Conservation (phyloP, 2,113 vertebrate genomes). For the Odocoileus hemionus region DNA sequence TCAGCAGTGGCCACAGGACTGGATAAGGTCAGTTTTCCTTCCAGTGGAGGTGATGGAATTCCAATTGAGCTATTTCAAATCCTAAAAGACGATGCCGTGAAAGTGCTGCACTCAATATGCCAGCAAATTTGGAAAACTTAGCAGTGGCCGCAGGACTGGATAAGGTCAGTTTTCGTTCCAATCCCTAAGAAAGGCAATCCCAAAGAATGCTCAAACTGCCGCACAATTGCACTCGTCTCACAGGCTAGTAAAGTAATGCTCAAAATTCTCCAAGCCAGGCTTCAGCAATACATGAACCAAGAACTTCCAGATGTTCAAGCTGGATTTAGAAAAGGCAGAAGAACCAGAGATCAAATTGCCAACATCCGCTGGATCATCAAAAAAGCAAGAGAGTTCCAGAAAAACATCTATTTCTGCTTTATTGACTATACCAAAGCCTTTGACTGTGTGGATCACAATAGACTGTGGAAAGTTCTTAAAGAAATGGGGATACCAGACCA, state of each 20-base stretch:
- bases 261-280: background rate
- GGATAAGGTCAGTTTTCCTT: background rate
- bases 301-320: background rate
- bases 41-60: background rate
- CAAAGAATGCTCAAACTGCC: background rate
- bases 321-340: background rate
- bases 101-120: background rate
- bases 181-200: background rate
- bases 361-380: rapidly evolving
- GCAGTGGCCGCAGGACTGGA: background rate
- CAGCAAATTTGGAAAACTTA: background rate
- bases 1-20: background rate
- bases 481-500: background rate
- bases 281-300: background rate
- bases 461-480: background rate
- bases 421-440: background rate
- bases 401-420: background rate
- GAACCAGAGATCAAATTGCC: background rate
- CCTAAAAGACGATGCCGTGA: background rate
- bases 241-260: background rate
- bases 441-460: background rate
- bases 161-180: background rate
- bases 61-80: background rate
- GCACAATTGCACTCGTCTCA: background rate
- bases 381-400: background rate